Evolutionary conservation across 2,113 vertebrate species (phyloP).

Genomic region (Echinops telfairi): DNA sequence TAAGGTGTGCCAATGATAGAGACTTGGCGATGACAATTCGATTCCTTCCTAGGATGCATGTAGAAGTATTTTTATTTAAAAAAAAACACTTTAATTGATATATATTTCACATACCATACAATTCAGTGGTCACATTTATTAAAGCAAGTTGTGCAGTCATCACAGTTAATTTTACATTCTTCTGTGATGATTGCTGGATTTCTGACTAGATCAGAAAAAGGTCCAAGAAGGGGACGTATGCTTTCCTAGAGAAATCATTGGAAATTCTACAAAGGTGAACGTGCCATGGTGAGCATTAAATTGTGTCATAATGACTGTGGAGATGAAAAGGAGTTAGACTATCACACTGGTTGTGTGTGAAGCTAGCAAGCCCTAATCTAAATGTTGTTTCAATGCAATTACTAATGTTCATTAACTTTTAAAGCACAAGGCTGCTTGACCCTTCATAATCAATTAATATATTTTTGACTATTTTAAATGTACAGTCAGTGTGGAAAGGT

Average conservation of each 20-base stretch:
- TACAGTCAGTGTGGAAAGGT: slow-evolving; percentile 57
- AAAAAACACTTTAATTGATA: too few species aligned
- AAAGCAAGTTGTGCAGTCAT: too few species aligned
- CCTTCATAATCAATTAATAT: slow-evolving; percentile 53
- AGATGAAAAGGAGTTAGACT: slow-evolving; percentile 13
- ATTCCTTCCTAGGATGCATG: not conserved
- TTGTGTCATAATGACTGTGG: slow-evolving; percentile 25
- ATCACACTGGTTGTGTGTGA: slow-evolving; percentile 39
- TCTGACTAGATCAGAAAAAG: slow-evolving; percentile 4
- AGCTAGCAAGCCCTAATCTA: slow-evolving; percentile 44
- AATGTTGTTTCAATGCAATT: slow-evolving; percentile 59
- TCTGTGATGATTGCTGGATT: not conserved
- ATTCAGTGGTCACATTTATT: too few species aligned
- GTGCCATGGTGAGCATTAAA: not conserved
- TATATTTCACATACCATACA: too few species aligned
- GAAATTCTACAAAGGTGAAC: slow-evolving; percentile 6
- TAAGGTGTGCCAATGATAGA: not conserved
- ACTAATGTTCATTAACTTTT: slow-evolving; percentile 68
- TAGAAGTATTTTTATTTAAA: slow-evolving; percentile 25
- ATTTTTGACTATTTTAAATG: slow-evolving; percentile 67
- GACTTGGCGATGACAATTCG: not conserved
- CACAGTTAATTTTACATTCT: not conserved
- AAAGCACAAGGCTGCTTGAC: slow-evolving; percentile 53
- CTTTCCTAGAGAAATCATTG: slow-evolving; percentile 29
- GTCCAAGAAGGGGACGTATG: not conserved